These are phyloP conservation scores for Philantomba maxwellii DNA, from an alignment of 2,113 vertebrate species.

Conservation along the genomic window DNA sequence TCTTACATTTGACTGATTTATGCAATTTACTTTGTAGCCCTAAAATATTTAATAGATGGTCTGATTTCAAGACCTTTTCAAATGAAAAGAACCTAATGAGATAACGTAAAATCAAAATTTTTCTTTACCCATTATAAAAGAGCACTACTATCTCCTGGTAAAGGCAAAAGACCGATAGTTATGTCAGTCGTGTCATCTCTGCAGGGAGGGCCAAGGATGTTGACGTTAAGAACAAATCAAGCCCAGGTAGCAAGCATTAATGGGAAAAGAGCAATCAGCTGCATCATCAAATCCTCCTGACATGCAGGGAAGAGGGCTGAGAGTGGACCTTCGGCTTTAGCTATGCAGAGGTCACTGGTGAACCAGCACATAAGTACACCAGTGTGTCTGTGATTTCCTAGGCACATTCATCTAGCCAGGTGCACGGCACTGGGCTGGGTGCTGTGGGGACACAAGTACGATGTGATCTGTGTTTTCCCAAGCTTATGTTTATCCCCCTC, in stretches of 20 bases:
- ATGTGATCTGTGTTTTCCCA: background rate
- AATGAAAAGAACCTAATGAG: background rate
- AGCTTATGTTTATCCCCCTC: background rate
- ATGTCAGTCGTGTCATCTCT: accelerated
- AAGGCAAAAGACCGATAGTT: background rate
- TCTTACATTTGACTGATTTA: slow-evolving; percentile 17
- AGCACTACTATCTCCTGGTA: background rate
- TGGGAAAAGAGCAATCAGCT: background rate
- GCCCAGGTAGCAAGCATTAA: accelerated
- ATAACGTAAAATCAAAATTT: background rate
- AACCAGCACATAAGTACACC: too few species aligned
- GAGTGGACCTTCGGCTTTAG: background rate
- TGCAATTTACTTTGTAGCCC: background rate
- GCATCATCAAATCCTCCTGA: background rate
- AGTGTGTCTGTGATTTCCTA: background rate
- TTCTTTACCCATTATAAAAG: background rate
- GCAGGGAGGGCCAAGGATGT: background rate
- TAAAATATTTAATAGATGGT: background rate
- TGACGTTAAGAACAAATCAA: background rate
- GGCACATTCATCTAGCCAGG: background rate
- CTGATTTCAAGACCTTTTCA: background rate
- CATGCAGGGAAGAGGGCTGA: background rate
- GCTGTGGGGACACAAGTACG: background rate
- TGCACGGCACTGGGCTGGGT: too few species aligned
- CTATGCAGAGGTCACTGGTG: background rate